These are phyloP conservation scores for Elachura formosa DNA, from an alignment of 2,113 vertebrate genomes.

Conservation along the genomic window DNA sequence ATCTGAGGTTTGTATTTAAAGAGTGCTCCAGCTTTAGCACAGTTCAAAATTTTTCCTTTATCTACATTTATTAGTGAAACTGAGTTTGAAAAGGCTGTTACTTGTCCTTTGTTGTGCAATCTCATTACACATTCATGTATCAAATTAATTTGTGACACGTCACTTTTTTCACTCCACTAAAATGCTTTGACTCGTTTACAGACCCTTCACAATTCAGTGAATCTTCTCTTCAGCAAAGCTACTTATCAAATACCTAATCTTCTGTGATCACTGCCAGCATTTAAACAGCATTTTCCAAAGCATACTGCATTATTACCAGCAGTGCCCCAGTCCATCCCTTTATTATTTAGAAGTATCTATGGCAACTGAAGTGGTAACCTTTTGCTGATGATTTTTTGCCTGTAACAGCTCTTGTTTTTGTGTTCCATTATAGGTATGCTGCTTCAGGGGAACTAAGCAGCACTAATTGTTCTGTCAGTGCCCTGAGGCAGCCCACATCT, in stretches of 20 bases:
- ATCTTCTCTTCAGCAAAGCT: not conserved
- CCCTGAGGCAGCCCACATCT: not conserved
- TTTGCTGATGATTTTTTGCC: not conserved
- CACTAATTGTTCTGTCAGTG: not conserved
- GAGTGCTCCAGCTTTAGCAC: not conserved
- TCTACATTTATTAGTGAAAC: not conserved
- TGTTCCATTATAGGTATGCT: not conserved
- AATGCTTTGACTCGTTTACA: not conserved
- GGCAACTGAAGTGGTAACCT: not conserved
- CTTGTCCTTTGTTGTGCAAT: not conserved
- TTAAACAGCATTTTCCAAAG: not conserved
- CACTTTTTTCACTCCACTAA: not conserved
- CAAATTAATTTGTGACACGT: not conserved
- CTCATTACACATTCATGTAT: not conserved
- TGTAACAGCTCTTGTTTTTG: not conserved
- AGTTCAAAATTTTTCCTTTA: not conserved
- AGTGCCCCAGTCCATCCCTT: not conserved
- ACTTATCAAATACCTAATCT: not conserved
- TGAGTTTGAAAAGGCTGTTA: not conserved
- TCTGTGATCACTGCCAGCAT: not conserved
- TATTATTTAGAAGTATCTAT: not conserved
- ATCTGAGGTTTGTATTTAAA: not conserved
- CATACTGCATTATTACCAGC: not conserved
- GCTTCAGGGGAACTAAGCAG: not conserved
- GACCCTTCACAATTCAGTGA: not conserved